Evolutionary conservation across 2,113 vertebrate genomes (phyloP), one percentile per base, ranked within the genome.

Genomic region (Anser cygnoides): DNA sequence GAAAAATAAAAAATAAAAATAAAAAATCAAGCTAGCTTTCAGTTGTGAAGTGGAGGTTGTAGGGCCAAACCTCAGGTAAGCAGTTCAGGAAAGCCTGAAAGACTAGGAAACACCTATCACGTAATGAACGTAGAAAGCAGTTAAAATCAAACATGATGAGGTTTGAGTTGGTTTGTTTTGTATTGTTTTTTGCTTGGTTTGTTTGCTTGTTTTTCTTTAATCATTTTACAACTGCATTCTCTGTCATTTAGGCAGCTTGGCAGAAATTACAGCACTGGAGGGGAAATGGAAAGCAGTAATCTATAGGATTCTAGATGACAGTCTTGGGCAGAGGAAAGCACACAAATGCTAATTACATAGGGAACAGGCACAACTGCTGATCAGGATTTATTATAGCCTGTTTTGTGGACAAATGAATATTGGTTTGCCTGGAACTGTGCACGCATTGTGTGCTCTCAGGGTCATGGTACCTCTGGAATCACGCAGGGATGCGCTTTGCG

Each of bases 321-420:
- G 77, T 81, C 13, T 29, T 50, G 79, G 85, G 71, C 88, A 95
- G 80, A 33, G 63, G 62, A 89, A 96, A 89, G 66, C 73, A 72
- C 31, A 28, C 75, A 87, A 89, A 87, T 76, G 62, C 82, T 96
- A 75, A 94, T 97, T 95, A 62, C 61, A 78, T 21, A 37, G 75
- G 4, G 22, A 96, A 41, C 58, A 63, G 86, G 63, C 61, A 75
- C 68, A 83, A 94, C 50, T 75, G 41, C 84, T 82, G 22, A 92
- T 87, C 78, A 62, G 96, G 90, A 95, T 95, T 96, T 93, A 97
- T 96, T 96, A 77, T n/a, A 87, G 65, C 72, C 88, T 96, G 20
- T 95, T 96, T 66, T 44, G 65, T 93, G 93, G 78, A 90, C 90
- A 94, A 94, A 95, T 90, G 94, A 65, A n/a, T 93, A 13, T 66